Conservation (phyloP, 2,888 invertebrate species). For the Cheilosia pagana region DNA sequence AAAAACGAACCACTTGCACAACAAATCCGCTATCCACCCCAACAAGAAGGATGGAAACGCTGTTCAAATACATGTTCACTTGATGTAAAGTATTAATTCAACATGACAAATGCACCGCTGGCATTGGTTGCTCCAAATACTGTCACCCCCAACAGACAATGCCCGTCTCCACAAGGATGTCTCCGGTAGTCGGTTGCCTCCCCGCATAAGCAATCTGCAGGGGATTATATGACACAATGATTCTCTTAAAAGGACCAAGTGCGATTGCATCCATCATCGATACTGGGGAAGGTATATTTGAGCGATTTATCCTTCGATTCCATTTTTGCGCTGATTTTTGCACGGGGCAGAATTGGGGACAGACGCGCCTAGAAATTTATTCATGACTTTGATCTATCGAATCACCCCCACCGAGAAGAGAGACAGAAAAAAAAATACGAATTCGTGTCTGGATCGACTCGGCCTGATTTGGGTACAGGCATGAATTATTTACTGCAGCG, state of each 20-base stretch:
- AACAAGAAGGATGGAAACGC: slow-evolving; percentile 17
- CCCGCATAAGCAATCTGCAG: slow-evolving; percentile 44
- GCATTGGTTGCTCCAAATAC: slow-evolving; percentile 31
- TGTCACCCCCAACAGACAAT: slow-evolving; percentile 14
- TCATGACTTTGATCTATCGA: slow-evolving; percentile 70
- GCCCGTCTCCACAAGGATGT: slow-evolving; percentile 3
- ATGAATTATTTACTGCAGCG: slow-evolving; percentile 64
- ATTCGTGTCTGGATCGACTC: slow-evolving; percentile 51
- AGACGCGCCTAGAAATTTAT: slow-evolving; percentile 58
- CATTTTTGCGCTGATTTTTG: slow-evolving; percentile 32
- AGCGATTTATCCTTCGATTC: slow-evolving; percentile 33
- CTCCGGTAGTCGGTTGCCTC: not conserved
- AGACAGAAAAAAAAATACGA: slow-evolving; percentile 54
- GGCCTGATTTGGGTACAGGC: slow-evolving; percentile 45
- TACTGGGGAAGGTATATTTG: slow-evolving; percentile 7
- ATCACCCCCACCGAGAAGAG: slow-evolving; percentile 2
- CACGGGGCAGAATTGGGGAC: slow-evolving; percentile 32
- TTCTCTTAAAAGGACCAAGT: slow-evolving; percentile 50
- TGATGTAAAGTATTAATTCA: slow-evolving; percentile 67
- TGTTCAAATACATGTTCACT: slow-evolving; percentile 33
- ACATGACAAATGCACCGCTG: slow-evolving; percentile 53
- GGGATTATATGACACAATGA: slow-evolving; percentile 58
- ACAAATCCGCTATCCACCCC: slow-evolving; percentile 18
- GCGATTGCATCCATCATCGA: slow-evolving; percentile 66
- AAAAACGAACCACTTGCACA: slow-evolving; percentile 13